Conservation (phyloP, 1,140 invertebrate genomes). For the Armadillidium nasatum region DNA sequence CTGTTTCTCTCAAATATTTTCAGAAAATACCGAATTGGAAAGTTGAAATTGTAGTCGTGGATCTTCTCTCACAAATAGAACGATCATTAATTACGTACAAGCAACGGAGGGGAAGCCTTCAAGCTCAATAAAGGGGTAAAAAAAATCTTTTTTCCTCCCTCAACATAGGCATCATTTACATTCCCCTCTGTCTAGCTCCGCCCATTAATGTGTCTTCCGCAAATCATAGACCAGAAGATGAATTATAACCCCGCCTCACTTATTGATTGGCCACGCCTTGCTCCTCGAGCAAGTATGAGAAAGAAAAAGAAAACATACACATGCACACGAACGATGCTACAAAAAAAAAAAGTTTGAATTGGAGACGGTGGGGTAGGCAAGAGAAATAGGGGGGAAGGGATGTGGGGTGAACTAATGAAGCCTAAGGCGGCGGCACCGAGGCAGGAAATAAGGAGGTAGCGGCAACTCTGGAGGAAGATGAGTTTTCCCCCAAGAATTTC, state of each 20-base stretch:
- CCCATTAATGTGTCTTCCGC: not conserved
- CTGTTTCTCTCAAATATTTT: not conserved
- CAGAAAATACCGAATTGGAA: not conserved
- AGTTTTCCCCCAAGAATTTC: not conserved
- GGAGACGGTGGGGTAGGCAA: too few relatives aligned
- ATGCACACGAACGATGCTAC: not conserved
- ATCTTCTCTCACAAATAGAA: constrained; percentile 4
- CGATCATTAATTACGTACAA: constrained; percentile 2
- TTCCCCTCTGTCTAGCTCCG: not conserved
- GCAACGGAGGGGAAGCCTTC: constrained; percentile 5
- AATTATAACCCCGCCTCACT: not conserved
- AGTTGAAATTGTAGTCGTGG: constrained; percentile 4
- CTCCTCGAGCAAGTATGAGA: too few relatives aligned
- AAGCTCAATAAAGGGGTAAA: constrained; percentile 2
- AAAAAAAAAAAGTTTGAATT: not conserved
- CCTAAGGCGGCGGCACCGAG: not conserved
- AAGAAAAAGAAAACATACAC: too few relatives aligned
- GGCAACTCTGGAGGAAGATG: not conserved
- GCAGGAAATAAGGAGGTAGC: not conserved
- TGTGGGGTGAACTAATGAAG: not conserved
- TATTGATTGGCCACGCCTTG: not conserved
- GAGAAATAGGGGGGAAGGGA: too few relatives aligned
- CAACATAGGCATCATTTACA: not conserved
- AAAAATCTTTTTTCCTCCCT: not conserved
- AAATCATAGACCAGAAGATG: not conserved